Evolutionary conservation across 2,797 vertebrate species (phyloP), one percentile per base, ranked within the genome.

Genomic region (Phylloscopus collybita): DNA sequence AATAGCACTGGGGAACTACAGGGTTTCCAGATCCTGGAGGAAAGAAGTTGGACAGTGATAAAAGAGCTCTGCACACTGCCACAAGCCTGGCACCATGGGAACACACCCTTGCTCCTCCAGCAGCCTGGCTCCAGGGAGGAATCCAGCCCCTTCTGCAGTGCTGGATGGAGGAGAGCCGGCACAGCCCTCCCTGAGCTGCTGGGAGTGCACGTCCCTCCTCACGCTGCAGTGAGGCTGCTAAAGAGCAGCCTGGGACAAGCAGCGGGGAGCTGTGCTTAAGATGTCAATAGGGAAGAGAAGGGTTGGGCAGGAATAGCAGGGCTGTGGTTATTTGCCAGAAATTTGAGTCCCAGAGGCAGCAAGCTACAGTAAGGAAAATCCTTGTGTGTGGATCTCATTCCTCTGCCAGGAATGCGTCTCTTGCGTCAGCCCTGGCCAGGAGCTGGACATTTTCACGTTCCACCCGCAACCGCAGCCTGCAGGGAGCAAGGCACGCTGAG

Each of bases 171-270:
- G 15, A 50, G 26, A 57, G 45, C 14, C 0, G 1, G 42, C 5
- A 1, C 34, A 56, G 61, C 27, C 21, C 80, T 49, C 29, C 53
- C 23, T 0, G 22, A 21, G 1, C 80, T 53, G 83, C 83, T 64
- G 2, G 1, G 11, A 49, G 80, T 0, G 0, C 2, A 0, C 1
- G 0, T 10, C 56, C 60, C 74, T 80, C 29, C 85, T 76, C 9
- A 23, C 1, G 6, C 47, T 1, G 9, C 65, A 4, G 2, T 13
- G 66, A 36, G 1, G 16, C 62, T 1, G 1, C 8, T 23, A 1
- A 50, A 27, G 54, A 69, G 47, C 86, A 92, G 86, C 66, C 66
- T 50, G 73, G 65, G 86, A 80, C 65, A 47, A 76, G 40, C 20
- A 81, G 66, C 56, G 49, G 60, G 64, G n/a, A 66, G 64, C 72